Evolutionary conservation across 2,797 vertebrate species (phyloP), one percentile per base, ranked within the genome.

Genomic region (Octomys mimax): DNA sequence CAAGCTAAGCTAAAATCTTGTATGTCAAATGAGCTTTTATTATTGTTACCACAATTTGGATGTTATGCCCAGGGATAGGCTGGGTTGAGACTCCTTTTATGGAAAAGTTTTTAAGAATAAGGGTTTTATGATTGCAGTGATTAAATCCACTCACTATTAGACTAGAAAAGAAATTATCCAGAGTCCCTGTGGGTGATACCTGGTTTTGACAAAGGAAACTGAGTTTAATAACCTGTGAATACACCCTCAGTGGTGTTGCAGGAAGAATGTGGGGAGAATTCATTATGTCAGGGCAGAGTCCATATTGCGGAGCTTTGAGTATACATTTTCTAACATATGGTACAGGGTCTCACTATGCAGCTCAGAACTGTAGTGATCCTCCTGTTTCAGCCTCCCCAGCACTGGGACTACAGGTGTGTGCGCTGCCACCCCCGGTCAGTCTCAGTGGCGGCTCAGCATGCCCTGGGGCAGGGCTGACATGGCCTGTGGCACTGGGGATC

Each of bases 61-160:
- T 28, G 52, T 62, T 64, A 70, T 91, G 5, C 71, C 78, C 94
- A 68, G 78, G 6, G 93, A 14, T 42, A 61, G 18, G 57, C 81
- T 78, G 19, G 10, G 57, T 83, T 95, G 85, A 83, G n/a, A 81
- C 52, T 54, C 14, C 19, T 49, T 84, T 94, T 93, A 73, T 90
- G 61, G 9, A 62, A 66, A 71, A 42, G 6, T 36, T 93, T 88
- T 36, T n/a, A 66, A 49, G 77, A 33, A 59, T 80, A 78, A 93
- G 82, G 52, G 36, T 59, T 61, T 70, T 70, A 42, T 68, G 22
- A 80, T 49, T 75, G 1, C 11, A 75, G 9, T 62, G 7, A 54
- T 26, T 84, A 86, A 77, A 80, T 62, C 31, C 5, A 31, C 1
- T 80, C 18, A 80, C 5, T 66, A 18, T 28, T 68, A 16, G 33